Evolutionary conservation across 2,888 invertebrate genomes (phyloP).

Genomic region (Therioaphis trifolii): DNA sequence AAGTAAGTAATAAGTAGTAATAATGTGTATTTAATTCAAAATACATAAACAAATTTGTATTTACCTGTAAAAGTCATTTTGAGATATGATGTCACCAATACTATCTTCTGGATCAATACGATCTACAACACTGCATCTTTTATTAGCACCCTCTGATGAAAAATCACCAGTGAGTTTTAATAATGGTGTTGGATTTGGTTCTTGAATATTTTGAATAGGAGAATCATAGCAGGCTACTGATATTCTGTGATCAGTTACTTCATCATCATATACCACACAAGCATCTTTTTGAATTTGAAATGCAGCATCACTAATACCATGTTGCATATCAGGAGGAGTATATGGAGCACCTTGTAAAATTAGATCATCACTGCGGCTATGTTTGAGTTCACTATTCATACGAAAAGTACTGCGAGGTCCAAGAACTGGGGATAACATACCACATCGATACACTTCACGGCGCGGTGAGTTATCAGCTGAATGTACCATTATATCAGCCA

Average conservation of each 20-base stretch:
- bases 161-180: conserved; percentile 67
- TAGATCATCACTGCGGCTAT: conserved; percentile 72
- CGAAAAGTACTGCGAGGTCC: conserved; percentile 59
- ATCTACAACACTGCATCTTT: conserved; percentile 70
- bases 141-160: conserved; percentile 68
- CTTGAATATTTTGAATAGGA: conserved; percentile 63
- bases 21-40: not conserved
- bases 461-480: conserved; percentile 59
- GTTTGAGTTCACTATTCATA: conserved; percentile 69
- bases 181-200: conserved; percentile 64
- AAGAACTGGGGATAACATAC: conserved; percentile 57
- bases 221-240: conserved; percentile 57
- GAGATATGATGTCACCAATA: conserved; percentile 75
- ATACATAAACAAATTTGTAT: conserved; percentile 54
- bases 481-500: conserved; percentile 61
- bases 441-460: conserved; percentile 57
- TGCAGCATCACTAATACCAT: conserved; percentile 68
- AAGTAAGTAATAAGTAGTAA: no score
- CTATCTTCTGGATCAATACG: conserved; percentile 75
- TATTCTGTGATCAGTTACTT: conserved; percentile 67
- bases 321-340: conserved; percentile 70
- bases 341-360: conserved; percentile 70
- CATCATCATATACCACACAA: conserved; percentile 67
- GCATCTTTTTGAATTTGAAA: conserved; percentile 67
- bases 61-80: conserved; percentile 75